These are phyloP conservation scores for Ciconia nigra DNA, from an alignment of 2,797 vertebrate genomes.

Conservation along the genomic window DNA sequence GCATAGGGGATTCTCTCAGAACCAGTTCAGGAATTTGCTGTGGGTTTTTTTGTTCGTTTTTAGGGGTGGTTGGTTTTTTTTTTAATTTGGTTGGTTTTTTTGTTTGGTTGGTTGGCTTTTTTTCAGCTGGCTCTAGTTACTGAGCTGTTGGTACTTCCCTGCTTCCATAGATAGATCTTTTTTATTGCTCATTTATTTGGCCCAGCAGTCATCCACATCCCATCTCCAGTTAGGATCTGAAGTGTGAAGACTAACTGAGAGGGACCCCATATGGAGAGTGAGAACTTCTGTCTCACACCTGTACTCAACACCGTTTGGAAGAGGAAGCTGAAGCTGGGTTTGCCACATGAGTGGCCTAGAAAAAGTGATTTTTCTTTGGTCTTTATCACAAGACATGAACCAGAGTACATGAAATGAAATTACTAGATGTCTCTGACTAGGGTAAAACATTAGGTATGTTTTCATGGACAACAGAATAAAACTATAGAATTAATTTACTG, in stretches of 20 bases:
- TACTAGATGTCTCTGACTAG: not conserved
- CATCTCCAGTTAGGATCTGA: not conserved
- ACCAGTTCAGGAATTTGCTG: not conserved
- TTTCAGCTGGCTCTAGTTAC: not conserved
- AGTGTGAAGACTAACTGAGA: not conserved
- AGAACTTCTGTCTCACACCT: not conserved
- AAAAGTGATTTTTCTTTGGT: not conserved
- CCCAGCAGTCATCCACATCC: not conserved
- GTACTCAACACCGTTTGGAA: not conserved
- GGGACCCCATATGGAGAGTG: not conserved
- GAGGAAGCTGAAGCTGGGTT: not conserved
- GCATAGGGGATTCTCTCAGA: not conserved
- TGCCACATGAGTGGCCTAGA: not conserved
- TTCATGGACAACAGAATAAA: not conserved
- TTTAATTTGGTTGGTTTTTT: not conserved
- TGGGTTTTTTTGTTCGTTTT: not conserved
- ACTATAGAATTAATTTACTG: not conserved
- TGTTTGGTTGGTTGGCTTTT: not conserved
- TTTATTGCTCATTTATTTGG: not conserved
- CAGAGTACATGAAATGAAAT: not conserved
- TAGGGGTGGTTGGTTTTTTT: too few species aligned
- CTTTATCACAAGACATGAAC: not conserved
- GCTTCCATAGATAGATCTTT: not conserved
- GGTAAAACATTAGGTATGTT: not conserved
- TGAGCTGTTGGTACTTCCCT: not conserved